Conservation (phyloP, 2,797 vertebrate genomes). For the Psittacula derbiana region DNA sequence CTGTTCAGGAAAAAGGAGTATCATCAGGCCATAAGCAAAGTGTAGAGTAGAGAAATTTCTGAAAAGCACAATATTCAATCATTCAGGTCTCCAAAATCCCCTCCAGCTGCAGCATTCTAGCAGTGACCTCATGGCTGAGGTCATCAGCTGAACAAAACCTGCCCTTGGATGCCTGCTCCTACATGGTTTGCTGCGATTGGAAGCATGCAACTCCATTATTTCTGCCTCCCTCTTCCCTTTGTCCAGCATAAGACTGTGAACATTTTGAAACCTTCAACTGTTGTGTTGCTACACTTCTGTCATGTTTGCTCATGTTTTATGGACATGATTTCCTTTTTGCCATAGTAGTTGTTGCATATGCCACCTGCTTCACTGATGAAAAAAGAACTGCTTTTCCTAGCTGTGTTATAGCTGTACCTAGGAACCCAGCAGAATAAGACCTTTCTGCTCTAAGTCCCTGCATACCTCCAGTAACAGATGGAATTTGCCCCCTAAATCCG, state of each 20-base stretch:
- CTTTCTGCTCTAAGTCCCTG: background rate
- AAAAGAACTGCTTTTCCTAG: background rate
- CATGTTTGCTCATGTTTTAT: background rate
- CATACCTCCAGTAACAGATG: background rate
- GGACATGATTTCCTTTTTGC: background rate
- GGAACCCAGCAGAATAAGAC: background rate
- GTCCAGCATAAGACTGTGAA: background rate
- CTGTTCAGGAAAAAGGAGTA: background rate
- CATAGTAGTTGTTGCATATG: background rate
- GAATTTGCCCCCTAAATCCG: background rate
- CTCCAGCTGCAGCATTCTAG: background rate
- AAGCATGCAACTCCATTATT: background rate
- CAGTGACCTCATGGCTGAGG: background rate
- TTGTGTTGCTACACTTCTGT: background rate
- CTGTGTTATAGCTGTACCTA: background rate
- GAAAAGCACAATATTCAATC: background rate
- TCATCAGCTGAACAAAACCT: background rate
- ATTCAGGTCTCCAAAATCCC: background rate
- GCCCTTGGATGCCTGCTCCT: background rate
- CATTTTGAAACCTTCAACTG: background rate
- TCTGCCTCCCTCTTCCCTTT: background rate
- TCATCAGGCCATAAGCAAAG: background rate
- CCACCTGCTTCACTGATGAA: background rate
- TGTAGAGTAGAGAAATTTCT: background rate
- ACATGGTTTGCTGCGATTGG: rapidly evolving